Conservation (phyloP, 92 coral and sea anemone genomes). For the Bergia puertoricense region DNA sequence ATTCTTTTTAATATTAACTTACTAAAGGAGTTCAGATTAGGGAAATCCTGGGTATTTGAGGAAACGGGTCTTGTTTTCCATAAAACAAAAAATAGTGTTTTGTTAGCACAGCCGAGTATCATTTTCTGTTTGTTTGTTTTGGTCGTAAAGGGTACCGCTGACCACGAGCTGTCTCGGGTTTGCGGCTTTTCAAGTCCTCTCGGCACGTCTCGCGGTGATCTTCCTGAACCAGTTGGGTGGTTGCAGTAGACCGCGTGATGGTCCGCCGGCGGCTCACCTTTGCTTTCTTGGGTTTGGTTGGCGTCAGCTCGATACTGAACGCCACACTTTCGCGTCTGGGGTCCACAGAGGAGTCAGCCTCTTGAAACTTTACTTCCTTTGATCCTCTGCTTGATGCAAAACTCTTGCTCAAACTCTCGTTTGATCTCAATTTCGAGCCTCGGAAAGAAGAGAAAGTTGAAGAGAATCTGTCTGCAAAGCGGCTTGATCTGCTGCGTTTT, state of each 20-base stretch:
- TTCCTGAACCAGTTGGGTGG: slow-evolving; percentile 61
- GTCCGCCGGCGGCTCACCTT: slow-evolving; percentile 73
- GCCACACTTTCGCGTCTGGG: slow-evolving; percentile 75
- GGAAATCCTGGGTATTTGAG: too few species aligned
- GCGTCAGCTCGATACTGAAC: slow-evolving; percentile 80
- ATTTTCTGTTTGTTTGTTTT: slow-evolving; percentile 52
- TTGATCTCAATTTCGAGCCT: slow-evolving; percentile 62
- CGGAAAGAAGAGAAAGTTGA: slow-evolving; percentile 73
- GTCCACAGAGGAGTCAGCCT: slow-evolving; percentile 24
- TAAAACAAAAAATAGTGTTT: too few species aligned
- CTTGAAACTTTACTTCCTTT: slow-evolving; percentile 14
- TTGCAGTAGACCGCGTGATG: slow-evolving; percentile 72
- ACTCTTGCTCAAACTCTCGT: slow-evolving; percentile 55
- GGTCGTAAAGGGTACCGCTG: slow-evolving; percentile 65
- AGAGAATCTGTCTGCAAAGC: slow-evolving; percentile 56
- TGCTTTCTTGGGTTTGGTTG: slow-evolving; percentile 58
- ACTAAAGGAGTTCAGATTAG: too few species aligned
- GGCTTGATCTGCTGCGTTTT: slow-evolving; percentile 70
- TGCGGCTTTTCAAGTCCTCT: slow-evolving; percentile 49
- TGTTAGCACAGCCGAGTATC: background rate
- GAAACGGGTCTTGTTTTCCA: too few species aligned
- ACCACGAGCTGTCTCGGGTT: slow-evolving; percentile 28
- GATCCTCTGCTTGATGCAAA: slow-evolving; percentile 48
- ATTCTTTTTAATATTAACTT: too few species aligned
- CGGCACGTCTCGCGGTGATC: slow-evolving; percentile 56